Conservation (phyloP, 2,888 invertebrate species). For the Bombylius discolor region DNA sequence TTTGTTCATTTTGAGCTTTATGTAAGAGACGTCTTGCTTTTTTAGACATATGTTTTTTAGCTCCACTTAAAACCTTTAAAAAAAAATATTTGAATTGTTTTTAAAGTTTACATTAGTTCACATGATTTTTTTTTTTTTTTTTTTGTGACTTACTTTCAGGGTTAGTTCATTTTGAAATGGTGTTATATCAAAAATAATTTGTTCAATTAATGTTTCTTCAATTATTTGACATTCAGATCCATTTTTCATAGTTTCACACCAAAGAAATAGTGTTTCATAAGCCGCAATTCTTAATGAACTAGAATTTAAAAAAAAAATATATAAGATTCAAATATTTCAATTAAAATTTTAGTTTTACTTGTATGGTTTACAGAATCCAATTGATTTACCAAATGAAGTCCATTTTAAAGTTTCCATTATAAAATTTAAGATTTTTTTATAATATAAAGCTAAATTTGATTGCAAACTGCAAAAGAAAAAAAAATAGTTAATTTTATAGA, state of each 20-base stretch:
- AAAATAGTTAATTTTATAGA: neutral
- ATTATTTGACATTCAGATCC: constrained; percentile 22
- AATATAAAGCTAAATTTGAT: constrained; percentile 21
- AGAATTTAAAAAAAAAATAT: neutral
- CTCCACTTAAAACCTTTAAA: constrained; percentile 21
- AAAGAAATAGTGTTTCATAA: constrained; percentile 20
- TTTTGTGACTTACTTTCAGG: constrained; percentile 15
- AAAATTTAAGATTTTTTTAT: constrained; percentile 19
- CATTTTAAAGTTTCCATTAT: constrained; percentile 23
- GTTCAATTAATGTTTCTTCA: constrained; percentile 18
- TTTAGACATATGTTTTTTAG: constrained; percentile 26
- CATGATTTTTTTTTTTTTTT: neutral
- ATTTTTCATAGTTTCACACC: constrained; percentile 21
- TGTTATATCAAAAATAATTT: constrained; percentile 21
- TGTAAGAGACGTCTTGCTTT: constrained; percentile 25
- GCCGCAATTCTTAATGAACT: constrained; percentile 18
- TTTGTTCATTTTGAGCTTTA: constrained; percentile 25
- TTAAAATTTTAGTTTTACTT: constrained; percentile 16
- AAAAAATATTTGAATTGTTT: neutral
- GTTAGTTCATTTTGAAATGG: constrained; percentile 22
- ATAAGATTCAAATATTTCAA: neutral
- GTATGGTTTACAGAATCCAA: constrained; percentile 19
- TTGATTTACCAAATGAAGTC: constrained; percentile 20
- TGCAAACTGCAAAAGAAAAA: constrained; percentile 15
- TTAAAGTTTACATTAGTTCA: neutral